These are phyloP conservation scores for Hermaeophaga mercurialis DNA, from an alignment of 2,888 invertebrate genomes.

Conservation along the genomic window DNA sequence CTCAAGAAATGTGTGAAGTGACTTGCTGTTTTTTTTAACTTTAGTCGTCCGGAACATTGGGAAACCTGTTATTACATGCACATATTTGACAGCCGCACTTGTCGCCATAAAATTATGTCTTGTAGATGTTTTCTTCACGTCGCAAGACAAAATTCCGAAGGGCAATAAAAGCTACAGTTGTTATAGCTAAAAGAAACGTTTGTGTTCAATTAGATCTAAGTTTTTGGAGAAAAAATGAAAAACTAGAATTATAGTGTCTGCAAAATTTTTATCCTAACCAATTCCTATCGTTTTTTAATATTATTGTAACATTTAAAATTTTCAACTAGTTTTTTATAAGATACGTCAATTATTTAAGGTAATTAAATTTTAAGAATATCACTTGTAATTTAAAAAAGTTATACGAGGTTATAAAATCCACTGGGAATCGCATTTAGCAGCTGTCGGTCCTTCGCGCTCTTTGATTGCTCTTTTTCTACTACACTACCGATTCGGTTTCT, in stretches of 20 bases:
- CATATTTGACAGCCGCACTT: conserved; percentile 8
- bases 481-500: neutral
- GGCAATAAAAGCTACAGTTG: too few relatives aligned
- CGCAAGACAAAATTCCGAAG: neutral
- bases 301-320: neutral
- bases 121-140: neutral
- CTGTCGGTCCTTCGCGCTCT: conserved; percentile 1
- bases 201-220: too few relatives aligned
- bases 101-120: conserved; percentile 3
- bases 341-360: too few relatives aligned
- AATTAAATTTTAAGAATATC: too few relatives aligned
- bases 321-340: too few relatives aligned
- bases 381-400: too few relatives aligned
- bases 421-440: neutral
- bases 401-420: neutral
- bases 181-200: too few relatives aligned
- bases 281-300: too few relatives aligned
- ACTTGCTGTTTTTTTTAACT: neutral
- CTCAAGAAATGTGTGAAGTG: neutral
- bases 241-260: too few relatives aligned
- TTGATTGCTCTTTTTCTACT: neutral
- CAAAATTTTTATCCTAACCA: too few relatives aligned
- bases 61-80: conserved; percentile 13
- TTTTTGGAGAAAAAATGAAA: too few relatives aligned
- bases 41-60: neutral